Evolutionary conservation across 2,797 vertebrate species (phyloP).

Genomic region (Danio tinwini): DNA sequence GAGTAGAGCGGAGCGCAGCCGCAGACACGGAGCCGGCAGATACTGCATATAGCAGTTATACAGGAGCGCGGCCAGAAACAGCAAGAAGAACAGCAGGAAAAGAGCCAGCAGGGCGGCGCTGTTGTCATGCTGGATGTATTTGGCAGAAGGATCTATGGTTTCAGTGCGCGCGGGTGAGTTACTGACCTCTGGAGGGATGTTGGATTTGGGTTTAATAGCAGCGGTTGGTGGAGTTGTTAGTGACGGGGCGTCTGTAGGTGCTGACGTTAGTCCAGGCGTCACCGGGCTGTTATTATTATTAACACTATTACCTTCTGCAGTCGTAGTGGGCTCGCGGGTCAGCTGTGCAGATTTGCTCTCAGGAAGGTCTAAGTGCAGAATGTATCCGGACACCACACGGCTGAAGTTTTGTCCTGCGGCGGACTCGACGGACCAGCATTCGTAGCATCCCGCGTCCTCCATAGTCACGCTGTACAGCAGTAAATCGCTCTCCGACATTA

Average conservation of each 20-base stretch:
- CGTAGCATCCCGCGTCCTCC: slow-evolving; percentile 88
- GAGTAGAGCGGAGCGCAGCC: slow-evolving; percentile 82
- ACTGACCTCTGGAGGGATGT: slow-evolving; percentile 69
- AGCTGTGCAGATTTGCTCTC: slow-evolving; percentile 36
- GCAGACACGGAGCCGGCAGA: slow-evolving; percentile 89
- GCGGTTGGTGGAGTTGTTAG: slow-evolving; percentile 69
- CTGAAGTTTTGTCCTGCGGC: slow-evolving; percentile 84
- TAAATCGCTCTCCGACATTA: slow-evolving; percentile 84
- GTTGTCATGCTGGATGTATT: slow-evolving; percentile 88
- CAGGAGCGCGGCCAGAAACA: slow-evolving; percentile 85
- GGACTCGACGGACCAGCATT: slow-evolving; percentile 89
- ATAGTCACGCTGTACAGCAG: slow-evolving; percentile 91
- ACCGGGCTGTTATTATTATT: slow-evolving; percentile 66
- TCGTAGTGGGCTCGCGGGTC: slow-evolving; percentile 33
- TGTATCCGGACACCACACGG: slow-evolving; percentile 83
- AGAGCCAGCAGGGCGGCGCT: slow-evolving; percentile 85
- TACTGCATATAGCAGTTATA: slow-evolving; percentile 98
- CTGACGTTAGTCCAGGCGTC: slow-evolving; percentile 67
- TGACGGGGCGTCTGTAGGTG: slow-evolving; percentile 69
- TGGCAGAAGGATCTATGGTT: slow-evolving; percentile 76
- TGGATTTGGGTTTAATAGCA: slow-evolving; percentile 69
- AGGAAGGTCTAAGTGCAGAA: slow-evolving; percentile 79
- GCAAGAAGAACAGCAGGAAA: slow-evolving; percentile 89
- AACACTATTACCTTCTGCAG: slow-evolving; percentile 77
- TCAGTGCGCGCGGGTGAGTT: slow-evolving; percentile 69